Conservation (phyloP, 2,797 vertebrate species). For the Xenentodon cancila region DNA sequence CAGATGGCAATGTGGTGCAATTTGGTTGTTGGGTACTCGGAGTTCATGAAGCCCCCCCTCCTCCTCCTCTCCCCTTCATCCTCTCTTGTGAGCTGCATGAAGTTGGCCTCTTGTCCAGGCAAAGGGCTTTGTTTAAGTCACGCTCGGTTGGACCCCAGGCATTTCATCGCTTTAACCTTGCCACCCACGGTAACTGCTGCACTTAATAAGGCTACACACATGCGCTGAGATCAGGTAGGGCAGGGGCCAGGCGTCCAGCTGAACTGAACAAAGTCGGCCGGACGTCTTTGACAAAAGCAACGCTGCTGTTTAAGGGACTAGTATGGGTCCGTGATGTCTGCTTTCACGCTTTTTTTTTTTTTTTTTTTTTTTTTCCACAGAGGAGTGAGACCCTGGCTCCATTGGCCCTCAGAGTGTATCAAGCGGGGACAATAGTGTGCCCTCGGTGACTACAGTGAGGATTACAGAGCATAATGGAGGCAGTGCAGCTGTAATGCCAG, state of each 20-base stretch:
- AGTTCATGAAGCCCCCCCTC: slow-evolving; percentile 74
- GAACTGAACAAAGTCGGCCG: slow-evolving; percentile 45
- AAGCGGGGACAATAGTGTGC: slow-evolving; percentile 90
- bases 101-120: slow-evolving; percentile 92
- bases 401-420: slow-evolving; percentile 86
- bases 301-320: slow-evolving; percentile 22
- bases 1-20: slow-evolving; percentile 77
- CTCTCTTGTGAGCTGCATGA: slow-evolving; percentile 85
- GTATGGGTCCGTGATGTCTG: slow-evolving; percentile 34
- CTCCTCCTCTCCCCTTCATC: slow-evolving; percentile 49
- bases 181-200: slow-evolving; percentile 94
- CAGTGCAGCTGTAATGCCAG: slow-evolving; percentile 92
- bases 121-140: slow-evolving; percentile 93
- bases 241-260: slow-evolving; percentile 52
- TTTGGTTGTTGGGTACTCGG: slow-evolving; percentile 81
- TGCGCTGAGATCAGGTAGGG: slow-evolving; percentile 89
- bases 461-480: slow-evolving; percentile 95
- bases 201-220: slow-evolving; percentile 91
- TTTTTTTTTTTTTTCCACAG: too few relatives aligned
- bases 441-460: slow-evolving; percentile 90
- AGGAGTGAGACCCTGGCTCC: slow-evolving; percentile 77
- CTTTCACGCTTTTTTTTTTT: slow-evolving; percentile 47
- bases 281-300: slow-evolving; percentile 46
- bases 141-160: slow-evolving; percentile 92
- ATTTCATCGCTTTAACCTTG: slow-evolving; percentile 97